A percentile compares a stretch with the other conserved stretches of the same genome.
phyloP scores from a whole-genome alignment of 2,113 vertebrate species.

The Osmerus mordax region DNA sequence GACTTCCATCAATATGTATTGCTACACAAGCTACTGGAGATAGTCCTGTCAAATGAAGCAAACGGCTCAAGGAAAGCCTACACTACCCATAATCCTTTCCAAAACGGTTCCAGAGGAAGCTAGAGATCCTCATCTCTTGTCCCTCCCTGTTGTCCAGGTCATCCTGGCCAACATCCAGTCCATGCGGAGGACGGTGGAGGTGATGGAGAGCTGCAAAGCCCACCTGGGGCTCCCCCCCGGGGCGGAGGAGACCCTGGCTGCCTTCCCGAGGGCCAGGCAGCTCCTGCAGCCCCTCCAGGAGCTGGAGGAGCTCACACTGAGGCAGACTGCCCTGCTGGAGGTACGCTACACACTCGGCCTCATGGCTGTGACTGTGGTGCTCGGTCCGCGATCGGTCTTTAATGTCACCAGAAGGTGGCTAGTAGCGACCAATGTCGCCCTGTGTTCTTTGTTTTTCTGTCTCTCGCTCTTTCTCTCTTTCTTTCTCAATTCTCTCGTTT shows the following conservation, averaged over 20 bases:
- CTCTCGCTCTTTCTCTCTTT: not conserved
- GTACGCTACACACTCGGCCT: slow-evolving; percentile 57
- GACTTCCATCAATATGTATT: no score
- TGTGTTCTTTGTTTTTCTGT: not conserved
- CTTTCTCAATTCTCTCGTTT: no score
- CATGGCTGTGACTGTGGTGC: not conserved
- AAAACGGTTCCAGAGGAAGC: not conserved
- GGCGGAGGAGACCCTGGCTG: slow-evolving; percentile 67
- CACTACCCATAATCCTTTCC: not conserved
- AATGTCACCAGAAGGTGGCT: no score
- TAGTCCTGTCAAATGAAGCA: no score
- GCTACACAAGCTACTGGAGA: no score
- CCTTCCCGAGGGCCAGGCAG: slow-evolving; percentile 74
- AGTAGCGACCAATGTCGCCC: not conserved
- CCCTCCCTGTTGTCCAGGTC: slow-evolving; percentile 67
- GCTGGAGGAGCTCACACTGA: slow-evolving; percentile 75
- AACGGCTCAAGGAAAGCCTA: no score
- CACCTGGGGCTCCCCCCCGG: slow-evolving; percentile 69
- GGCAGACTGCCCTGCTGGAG: slow-evolving; percentile 77
- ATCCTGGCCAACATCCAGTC: slow-evolving; percentile 81
- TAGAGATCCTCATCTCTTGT: no score
- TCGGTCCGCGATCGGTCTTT: no score
- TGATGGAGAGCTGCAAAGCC: slow-evolving; percentile 75
- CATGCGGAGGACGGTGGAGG: slow-evolving; percentile 78
- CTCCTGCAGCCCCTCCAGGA: slow-evolving; percentile 76